Base-by-base conservation (phyloP, 2,888 invertebrate genomes). In the Andrena bicolor region DNA sequence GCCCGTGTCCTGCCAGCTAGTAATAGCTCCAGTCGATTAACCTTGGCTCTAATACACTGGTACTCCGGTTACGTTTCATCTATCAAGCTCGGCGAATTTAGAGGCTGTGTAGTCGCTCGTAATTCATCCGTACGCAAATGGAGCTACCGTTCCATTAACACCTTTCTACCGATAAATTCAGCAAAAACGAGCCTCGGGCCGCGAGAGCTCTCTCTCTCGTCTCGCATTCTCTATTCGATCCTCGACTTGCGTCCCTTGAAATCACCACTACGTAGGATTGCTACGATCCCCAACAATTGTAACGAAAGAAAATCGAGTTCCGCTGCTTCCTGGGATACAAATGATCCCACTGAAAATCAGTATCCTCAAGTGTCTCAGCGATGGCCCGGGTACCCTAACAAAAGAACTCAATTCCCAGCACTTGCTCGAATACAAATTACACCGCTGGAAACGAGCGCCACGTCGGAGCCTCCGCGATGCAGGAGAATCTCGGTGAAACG, bases 1-100 rank as follows among this genome's bases (percentile, higher is more conserved):
- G 73, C 72, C 78, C 73, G 80, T 80, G 70, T 80, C 76, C 78
- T 58, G 65, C 23, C 23, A 28, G 76, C 60, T 76, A 56, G 83
- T 83, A 84, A 76, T 83, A 79, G 68, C 74, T 65, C 71, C 80
- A 74, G 63, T 75, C 84, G 80, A 84, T 84, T 84, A 84, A 84
- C 84, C 80, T 77, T 79, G 76, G 63, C 78, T 80, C 61, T 69
- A 60, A 73, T 83, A 71, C 72, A 69, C 65, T n/a, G 71, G 64
- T 75, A 82, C 75, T 75, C 74, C 70, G 81, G 65, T 75, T 81
- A 74, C 81, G 81, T 65, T 82, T 56, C 74, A 82, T 82, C 74
- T 68, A 80, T 80, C 80, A 80, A 56, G 10, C 72, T 48, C 30
- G 61, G 75, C 72, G 53, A 80, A 80, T 80, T 80, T 80, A 80